Percentiles rank a stretch among this genome's conserved stretches.
These are phyloP conservation scores for Clunio marinus DNA, from an alignment of 2,888 invertebrate genomes.

Conservation along the genomic window DNA sequence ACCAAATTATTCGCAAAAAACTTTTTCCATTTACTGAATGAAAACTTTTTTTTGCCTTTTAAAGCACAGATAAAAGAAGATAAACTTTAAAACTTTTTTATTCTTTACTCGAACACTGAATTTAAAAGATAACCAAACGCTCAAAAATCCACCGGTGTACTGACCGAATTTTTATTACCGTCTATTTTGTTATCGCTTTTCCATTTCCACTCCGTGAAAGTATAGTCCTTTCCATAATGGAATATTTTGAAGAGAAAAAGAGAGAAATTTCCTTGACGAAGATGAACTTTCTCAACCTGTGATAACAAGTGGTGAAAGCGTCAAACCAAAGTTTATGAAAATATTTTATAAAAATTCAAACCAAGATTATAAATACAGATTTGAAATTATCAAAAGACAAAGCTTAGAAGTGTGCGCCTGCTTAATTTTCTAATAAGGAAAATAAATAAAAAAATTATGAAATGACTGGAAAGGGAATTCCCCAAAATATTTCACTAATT, in stretches of 20 bases:
- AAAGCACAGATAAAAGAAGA: not conserved
- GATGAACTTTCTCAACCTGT: no score
- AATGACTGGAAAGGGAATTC: conserved; percentile 16
- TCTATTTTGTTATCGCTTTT: conserved; percentile 17
- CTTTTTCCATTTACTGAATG: not conserved
- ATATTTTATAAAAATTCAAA: no score
- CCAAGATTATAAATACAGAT: no score
- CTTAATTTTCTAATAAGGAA: not conserved
- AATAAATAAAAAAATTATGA: no score
- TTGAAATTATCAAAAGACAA: no score
- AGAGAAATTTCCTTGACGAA: no score
- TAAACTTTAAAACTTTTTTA: not conserved
- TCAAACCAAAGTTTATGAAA: no score
- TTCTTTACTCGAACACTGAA: conserved; percentile 8
- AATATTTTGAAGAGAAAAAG: conserved; percentile 10
- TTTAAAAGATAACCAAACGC: conserved; percentile 25
- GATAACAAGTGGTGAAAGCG: no score
- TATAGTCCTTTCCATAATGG: not conserved
- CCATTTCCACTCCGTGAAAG: not conserved
- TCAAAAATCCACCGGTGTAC: conserved; percentile 39
- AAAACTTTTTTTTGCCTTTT: conserved; percentile 5
- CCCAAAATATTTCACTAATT: not conserved
- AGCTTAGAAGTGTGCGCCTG: no score
- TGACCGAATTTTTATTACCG: conserved; percentile 24
- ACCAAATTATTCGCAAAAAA: not conserved